Base-by-base conservation (phyloP, 2,113 vertebrate species). In the Poicephalus gulielmi region DNA sequence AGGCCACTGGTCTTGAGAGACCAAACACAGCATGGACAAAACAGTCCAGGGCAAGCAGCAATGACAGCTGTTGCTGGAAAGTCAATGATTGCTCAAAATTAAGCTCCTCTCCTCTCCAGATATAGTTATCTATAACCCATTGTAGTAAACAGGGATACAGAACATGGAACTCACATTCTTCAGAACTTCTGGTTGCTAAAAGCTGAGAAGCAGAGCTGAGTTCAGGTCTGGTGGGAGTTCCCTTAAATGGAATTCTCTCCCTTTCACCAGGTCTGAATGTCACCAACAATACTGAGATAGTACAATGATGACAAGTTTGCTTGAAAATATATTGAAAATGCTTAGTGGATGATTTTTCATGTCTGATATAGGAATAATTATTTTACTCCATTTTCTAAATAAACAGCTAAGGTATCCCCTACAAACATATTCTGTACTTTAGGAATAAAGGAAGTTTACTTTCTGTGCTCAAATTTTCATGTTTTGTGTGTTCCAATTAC, bases 301-400 rank as follows among this genome's bases (percentile, higher is more conserved):
- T 57, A 50, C 7, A 59, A 73, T 22, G 17, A 47, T 46, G 22
- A 60, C 18, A 87, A 71, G 27, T 44, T 86, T 80, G 33, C 28
- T 88, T 90, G 60, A 75, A 94, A 75, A 75, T 64, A 35, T 2
- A 64, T 6, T 57, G 44, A 88, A 92, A 80, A 94, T 57, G 11
- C 41, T 63, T 31, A 74, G 46, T 55, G 73, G 64, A 52, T 86
- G 85, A 84, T 91, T 94, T 95, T 92, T 95, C 86, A 82, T 95
- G 95, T 95, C 77, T 78, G 60, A 83, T 64, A 33, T 8, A 73
- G 23, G 63, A 66, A 64, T 50, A 41, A 69, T 76, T 76, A n/a
- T 73, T 91, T 87, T 71, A 81, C 28, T 78, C 12, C 8, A 7
- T 73, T 80, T 92, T 83, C 63, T 66, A 63, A 93, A 49, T 11